Evolutionary conservation across 2,113 vertebrate species (phyloP), one percentile per base, ranked within the genome.

Genomic region (Atractosteus spatula): DNA sequence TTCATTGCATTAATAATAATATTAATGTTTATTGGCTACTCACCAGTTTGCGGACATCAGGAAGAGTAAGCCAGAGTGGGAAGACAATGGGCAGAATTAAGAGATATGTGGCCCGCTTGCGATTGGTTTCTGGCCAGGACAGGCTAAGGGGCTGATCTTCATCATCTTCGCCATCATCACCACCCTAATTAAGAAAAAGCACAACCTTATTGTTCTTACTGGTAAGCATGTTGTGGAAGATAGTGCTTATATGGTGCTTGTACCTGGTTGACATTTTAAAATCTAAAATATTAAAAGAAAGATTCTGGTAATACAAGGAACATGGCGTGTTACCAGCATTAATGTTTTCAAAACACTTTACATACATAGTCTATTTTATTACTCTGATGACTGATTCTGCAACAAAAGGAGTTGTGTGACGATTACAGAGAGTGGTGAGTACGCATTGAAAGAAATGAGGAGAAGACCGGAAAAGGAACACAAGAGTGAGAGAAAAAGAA

Each of bases 141-240:
- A 99, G 81, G 84, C 93, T 99, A 73, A 99, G 92, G 72, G 97
- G 97, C 86, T 96, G 92, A 69, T 95, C 95, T 3, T 96, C 95
- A 72, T 91, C 90, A 16, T 95, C 93, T 1, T 94, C 92, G 0
- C 80, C 82, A 13, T 71, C 62, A 0, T 91, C 87, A 75, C 94
- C 94, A 59, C 90, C 94, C 87, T 84, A 77, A 77, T 7, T 70
- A 72, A 75, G 68, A 51, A 8, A 16, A 14, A 2, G 0, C 44
- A 10, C 70, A 2, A 51, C 13, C 57, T 54, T 5, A 13, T 13
- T 59, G 57, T 6, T 51, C 8, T 8, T 8, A 51, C 47, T 51
- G 47, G 3, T 51, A 8, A 51, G 47, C 47, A 10, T 51, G 47
- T 7, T 51, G 5, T 51, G 47, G 5, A 29, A 29, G 29, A 29